Evolutionary conservation across 2,888 invertebrate species (phyloP).

Genomic region (Galeruca laticollis): DNA sequence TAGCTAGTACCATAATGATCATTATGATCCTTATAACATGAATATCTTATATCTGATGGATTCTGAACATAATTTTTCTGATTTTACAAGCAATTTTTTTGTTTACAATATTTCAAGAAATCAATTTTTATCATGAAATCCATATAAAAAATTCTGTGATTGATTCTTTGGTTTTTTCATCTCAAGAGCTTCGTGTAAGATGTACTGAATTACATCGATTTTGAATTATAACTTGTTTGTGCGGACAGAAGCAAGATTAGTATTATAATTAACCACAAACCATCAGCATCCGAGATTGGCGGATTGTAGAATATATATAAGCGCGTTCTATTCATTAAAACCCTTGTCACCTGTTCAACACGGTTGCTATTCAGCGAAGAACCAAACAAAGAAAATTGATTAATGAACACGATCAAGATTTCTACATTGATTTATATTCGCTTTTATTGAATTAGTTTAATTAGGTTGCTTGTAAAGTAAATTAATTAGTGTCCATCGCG

Average conservation of each 20-base stretch:
- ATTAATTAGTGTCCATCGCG: constrained; percentile 62
- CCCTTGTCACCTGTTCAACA: constrained; percentile 28
- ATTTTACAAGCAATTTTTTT: no score
- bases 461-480: constrained; percentile 62
- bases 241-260: constrained; percentile 12
- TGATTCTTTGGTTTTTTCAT: no score
- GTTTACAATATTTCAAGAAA: no score
- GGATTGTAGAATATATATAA: constrained; percentile 16
- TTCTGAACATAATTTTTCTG: no score
- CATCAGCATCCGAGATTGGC: neutral
- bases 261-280: constrained; percentile 10
- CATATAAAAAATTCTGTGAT: no score
- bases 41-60: no score
- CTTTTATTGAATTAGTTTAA: constrained; percentile 61
- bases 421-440: constrained; percentile 43
- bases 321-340: constrained; percentile 15
- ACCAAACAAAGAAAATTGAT: constrained; percentile 39
- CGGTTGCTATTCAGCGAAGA: constrained; percentile 15
- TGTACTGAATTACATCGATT: neutral
- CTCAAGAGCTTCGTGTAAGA: no score
- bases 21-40: no score
- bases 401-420: constrained; percentile 38
- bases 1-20: no score
- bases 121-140: no score
- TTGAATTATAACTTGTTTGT: neutral